Conservation (phyloP, 2,888 invertebrate genomes). For the Cerastis rubricosa region DNA sequence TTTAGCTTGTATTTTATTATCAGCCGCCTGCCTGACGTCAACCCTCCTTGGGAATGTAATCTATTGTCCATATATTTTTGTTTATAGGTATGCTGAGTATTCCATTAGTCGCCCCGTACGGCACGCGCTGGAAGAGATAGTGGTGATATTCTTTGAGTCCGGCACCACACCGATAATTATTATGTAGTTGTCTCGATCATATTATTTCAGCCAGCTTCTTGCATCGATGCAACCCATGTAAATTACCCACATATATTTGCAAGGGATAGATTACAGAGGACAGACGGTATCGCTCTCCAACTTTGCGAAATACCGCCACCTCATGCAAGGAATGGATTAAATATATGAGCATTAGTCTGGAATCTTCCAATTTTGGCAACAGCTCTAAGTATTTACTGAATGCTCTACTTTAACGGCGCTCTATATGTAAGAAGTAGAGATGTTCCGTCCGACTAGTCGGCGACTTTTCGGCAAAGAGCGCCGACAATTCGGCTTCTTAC, state of each 20-base stretch:
- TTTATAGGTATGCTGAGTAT: no score
- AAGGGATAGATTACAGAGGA: not conserved
- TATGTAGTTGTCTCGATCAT: not conserved
- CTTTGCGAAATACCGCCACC: not conserved
- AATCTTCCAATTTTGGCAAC: conserved; percentile 49
- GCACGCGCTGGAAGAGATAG: no score
- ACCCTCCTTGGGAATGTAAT: no score
- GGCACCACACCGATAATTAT: not conserved
- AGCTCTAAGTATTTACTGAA: conserved; percentile 20
- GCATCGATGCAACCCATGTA: not conserved
- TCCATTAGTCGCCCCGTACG: no score
- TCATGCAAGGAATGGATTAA: conserved; percentile 6
- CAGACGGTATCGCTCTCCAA: not conserved
- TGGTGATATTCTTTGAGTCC: no score
- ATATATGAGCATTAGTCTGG: conserved; percentile 8
- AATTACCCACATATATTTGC: not conserved
- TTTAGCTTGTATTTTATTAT: no score
- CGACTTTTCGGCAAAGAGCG: no score
- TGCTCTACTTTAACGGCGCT: conserved; percentile 32
- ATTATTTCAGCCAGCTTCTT: not conserved
- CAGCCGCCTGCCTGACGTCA: no score
- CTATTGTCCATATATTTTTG: no score
- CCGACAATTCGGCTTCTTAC: no score
- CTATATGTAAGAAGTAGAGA: not conserved
- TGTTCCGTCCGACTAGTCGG: no score